These are phyloP conservation scores for Mormyrus hasselquistii DNA, from an alignment of 2,797 vertebrate genomes.

Conservation along the genomic window DNA sequence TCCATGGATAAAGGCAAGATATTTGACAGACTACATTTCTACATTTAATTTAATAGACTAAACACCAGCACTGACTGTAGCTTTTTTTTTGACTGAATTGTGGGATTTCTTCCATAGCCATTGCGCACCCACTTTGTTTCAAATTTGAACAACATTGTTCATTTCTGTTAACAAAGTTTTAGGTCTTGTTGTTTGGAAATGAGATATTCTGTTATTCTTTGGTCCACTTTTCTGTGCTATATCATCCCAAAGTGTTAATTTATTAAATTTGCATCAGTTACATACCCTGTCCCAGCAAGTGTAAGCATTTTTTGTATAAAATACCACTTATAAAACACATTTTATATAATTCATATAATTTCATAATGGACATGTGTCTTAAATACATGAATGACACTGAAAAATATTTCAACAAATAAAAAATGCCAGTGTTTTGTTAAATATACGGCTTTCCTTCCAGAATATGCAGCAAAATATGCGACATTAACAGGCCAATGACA, in stretches of 20 bases:
- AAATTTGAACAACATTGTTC: neutral
- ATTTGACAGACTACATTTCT: conserved; percentile 17
- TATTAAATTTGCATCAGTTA: neutral
- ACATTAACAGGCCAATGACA: conserved; percentile 20
- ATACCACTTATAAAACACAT: neutral
- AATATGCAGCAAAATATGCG: conserved; percentile 5
- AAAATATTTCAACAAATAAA: conserved; percentile 2
- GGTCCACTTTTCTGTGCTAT: conserved; percentile 1
- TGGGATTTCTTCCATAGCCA: conserved; percentile 14
- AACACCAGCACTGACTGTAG: conserved; percentile 23
- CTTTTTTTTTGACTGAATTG: conserved; percentile 17
- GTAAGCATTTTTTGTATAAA: neutral
- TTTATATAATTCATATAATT: neutral
- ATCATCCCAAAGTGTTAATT: neutral
- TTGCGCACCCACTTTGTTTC: neutral
- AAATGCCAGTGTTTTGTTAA: neutral
- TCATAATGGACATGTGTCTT: neutral
- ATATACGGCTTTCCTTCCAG: neutral
- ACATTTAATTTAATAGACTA: neutral
- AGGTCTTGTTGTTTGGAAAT: neutral
- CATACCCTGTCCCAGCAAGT: neutral
- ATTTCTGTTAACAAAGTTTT: neutral
- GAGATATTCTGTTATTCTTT: conserved; percentile 9
- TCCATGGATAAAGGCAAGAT: neutral
- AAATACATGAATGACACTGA: neutral